Evolutionary conservation across 1,140 invertebrate species (phyloP).

Genomic region (Rhyacophila brunnea): DNA sequence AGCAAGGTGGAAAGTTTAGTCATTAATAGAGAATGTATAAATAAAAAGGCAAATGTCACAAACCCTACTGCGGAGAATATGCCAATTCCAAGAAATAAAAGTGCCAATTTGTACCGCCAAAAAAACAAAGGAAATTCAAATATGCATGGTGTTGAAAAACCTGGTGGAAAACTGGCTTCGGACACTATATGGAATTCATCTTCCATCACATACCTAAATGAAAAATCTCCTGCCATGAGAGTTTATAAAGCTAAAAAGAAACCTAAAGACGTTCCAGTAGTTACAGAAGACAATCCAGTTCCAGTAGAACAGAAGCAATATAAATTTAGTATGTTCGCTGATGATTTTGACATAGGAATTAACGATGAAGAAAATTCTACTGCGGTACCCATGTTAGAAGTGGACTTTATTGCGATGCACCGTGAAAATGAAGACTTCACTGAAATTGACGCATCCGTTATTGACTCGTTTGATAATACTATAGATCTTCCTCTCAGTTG

Average conservation of each 20-base stretch:
- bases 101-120: not conserved
- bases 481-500: not conserved
- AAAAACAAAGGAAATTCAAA: not conserved
- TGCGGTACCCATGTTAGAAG: no score
- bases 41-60: not conserved
- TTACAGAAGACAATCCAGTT: not conserved
- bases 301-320: no score
- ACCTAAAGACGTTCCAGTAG: not conserved
- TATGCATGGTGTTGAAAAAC: constrained; percentile 51
- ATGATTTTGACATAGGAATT: not conserved
- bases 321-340: not conserved
- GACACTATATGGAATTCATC: not conserved
- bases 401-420: no score
- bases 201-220: no score
- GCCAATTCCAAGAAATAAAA: not conserved
- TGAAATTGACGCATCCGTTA: no score
- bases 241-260: not conserved
- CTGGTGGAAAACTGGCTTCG: constrained; percentile 39
- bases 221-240: not conserved
- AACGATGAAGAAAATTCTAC: not conserved
- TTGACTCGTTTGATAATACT: not conserved
- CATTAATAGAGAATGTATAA: not conserved
- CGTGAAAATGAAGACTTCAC: no score
- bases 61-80: not conserved
- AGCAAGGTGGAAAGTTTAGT: no score